Conservation (phyloP, 2,797 vertebrate species). For the Kryptolebias ocellatus region DNA sequence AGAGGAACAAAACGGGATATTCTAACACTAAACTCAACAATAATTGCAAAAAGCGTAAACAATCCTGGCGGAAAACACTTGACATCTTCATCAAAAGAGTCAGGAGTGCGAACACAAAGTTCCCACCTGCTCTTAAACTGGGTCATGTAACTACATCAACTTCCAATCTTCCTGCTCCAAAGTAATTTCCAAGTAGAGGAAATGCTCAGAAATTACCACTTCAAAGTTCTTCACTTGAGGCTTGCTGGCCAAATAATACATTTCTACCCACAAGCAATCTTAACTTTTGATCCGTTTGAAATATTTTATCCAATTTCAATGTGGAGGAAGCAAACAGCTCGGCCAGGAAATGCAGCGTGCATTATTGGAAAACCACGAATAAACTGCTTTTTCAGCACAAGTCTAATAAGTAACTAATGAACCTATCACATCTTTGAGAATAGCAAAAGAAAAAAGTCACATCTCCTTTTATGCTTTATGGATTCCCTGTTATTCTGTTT, state of each 20-base stretch:
- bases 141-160: background rate
- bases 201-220: constrained; percentile 6
- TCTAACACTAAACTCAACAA: background rate
- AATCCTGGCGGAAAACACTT: background rate
- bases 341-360: background rate
- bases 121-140: background rate
- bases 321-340: background rate
- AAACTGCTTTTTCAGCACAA: background rate
- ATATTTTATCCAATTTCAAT: background rate
- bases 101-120: background rate
- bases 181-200: constrained; percentile 1
- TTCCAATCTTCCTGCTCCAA: background rate
- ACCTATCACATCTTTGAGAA: too few relatives aligned
- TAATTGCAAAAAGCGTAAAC: background rate
- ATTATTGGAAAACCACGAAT: background rate
- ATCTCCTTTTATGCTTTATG: too few relatives aligned
- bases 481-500: too few relatives aligned
- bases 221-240: constrained; percentile 10
- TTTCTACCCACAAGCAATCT: background rate
- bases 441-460: too few relatives aligned
- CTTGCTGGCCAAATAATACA: background rate
- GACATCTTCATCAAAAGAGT: background rate
- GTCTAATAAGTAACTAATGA: background rate
- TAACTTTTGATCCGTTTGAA: background rate
- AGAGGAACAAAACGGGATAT: background rate